phyloP scores from a whole-genome alignment of 2,888 invertebrate species.

The Amorpha juglandis region DNA sequence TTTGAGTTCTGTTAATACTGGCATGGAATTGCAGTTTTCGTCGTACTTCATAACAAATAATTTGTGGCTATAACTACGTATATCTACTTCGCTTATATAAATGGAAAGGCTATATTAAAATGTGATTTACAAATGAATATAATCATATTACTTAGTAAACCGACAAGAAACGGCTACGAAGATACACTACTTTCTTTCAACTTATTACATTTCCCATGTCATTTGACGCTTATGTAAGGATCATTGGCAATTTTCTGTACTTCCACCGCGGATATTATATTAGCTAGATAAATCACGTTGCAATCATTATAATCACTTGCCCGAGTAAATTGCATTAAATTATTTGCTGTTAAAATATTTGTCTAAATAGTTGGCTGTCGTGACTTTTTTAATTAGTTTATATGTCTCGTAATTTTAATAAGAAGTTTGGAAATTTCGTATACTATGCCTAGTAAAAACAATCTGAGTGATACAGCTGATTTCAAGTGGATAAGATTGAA shows the following conservation, averaged over 20 bases:
- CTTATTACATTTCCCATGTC: slow-evolving; percentile 3
- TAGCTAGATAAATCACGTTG: not conserved
- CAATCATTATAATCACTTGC: not conserved
- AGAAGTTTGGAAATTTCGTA: no score
- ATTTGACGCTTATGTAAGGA: not conserved
- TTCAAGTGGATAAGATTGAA: no score
- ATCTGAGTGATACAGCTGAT: no score
- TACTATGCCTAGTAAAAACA: no score
- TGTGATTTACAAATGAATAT: slow-evolving; percentile 1
- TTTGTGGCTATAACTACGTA: no score
- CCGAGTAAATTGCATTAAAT: not conserved
- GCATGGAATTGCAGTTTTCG: no score
- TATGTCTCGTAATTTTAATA: no score
- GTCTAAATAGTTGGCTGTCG: not conserved
- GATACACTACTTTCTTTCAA: slow-evolving; percentile 13
- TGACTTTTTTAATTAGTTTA: no score
- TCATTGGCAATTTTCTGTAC: not conserved
- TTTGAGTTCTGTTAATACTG: no score
- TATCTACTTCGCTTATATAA: no score
- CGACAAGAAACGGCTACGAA: not conserved
- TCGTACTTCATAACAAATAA: no score
- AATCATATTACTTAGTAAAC: slow-evolving; percentile 5
- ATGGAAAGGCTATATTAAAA: no score
- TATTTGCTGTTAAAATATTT: not conserved
- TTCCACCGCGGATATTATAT: slow-evolving; percentile 1